Evolutionary conservation across 2,113 vertebrate species (phyloP), one percentile per base, ranked within the genome.

Genomic region (Notothenia rossii): DNA sequence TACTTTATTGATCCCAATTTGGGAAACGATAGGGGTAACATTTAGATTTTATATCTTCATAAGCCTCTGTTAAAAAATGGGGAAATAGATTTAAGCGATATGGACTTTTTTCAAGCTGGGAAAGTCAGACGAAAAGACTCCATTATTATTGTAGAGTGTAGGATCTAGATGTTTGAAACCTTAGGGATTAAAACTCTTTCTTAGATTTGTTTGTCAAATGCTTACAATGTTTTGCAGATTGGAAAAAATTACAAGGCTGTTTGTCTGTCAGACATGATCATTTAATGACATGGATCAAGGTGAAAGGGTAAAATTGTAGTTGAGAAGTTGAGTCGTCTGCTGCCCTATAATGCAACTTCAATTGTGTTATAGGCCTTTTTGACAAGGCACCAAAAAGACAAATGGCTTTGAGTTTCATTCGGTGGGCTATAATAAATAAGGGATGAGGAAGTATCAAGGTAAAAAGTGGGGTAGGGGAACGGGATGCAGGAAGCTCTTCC

Each of bases 401-500:
- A 72, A 67, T 43, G 7, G 55, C 14, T 80, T 22, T 54, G 17
- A 7, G 49, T 75, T 50, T 20, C 55, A 48, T 40, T 4, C 36
- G 66, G 80, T 25, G 49, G 67, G 17, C 60, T 3, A 64, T 74
- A 46, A 14, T 33, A 40, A 50, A 22, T 12, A 29, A 46, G 17
- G 46, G 54, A 15, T 49, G 29, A 75, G 60, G 75, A 69, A 50
- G 69, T 69, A 58, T 63, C 45, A 40, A 40, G n/a, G 58, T 22
- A 50, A 50, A 43, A 10, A 55, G 11, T 0, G 13, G 9, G n/a
- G 20, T 29, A 4, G 10, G 18, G 55, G 29, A 55, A 40, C n/a
- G 17, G 40, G 20, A 76, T 55, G 48, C 61, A 60, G 75, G 72
- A 74, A 68, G 79, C 46, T 17, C 46, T 7, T 75, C 51, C 46